A percentile compares a stretch with the other conserved stretches of the same genome.
phyloP scores from a whole-genome alignment of 1,140 invertebrate genomes.

The Nixonia krombeini region DNA sequence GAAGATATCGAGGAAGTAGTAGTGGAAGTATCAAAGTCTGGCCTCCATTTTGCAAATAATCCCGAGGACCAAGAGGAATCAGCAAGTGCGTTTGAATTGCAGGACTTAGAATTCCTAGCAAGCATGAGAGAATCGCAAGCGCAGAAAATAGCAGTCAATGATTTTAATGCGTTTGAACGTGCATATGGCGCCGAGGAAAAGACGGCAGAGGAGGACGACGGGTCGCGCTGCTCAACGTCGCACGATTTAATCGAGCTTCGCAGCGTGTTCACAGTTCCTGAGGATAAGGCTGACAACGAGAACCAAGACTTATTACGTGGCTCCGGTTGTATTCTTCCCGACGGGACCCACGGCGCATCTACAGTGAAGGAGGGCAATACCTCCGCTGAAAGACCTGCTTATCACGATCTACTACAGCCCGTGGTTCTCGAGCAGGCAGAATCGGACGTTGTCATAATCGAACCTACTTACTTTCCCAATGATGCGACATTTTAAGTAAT shows the following conservation, averaged over 20 bases:
- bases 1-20: conserved; percentile 17
- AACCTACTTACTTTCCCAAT: too few relatives aligned
- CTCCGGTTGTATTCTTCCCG: too few relatives aligned
- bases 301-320: conserved; percentile 55
- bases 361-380: too few relatives aligned
- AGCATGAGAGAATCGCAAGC: conserved; percentile 6
- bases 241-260: conserved; percentile 29
- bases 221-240: conserved; percentile 13
- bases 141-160: conserved; percentile 21
- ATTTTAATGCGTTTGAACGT: conserved; percentile 31
- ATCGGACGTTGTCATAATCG: too few relatives aligned
- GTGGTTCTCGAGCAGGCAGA: too few relatives aligned
- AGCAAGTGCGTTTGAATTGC: conserved; percentile 32
- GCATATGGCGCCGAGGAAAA: conserved; percentile 2
- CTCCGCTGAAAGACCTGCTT: too few relatives aligned
- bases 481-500: too few relatives aligned
- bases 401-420: too few relatives aligned
- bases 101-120: conserved; percentile 28
- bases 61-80: conserved; percentile 36
- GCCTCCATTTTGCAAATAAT: conserved; percentile 3
- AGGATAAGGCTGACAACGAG: conserved; percentile 58
- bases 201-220: conserved; percentile 13
- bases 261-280: conserved; percentile 54
- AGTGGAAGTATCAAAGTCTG: background rate
- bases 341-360: too few relatives aligned